A percentile compares a stretch with the other conserved stretches of the same genome.
Evolutionary conservation across 2,113 vertebrate species (phyloP).

Genomic region (Paramisgurnus dabryanus): DNA sequence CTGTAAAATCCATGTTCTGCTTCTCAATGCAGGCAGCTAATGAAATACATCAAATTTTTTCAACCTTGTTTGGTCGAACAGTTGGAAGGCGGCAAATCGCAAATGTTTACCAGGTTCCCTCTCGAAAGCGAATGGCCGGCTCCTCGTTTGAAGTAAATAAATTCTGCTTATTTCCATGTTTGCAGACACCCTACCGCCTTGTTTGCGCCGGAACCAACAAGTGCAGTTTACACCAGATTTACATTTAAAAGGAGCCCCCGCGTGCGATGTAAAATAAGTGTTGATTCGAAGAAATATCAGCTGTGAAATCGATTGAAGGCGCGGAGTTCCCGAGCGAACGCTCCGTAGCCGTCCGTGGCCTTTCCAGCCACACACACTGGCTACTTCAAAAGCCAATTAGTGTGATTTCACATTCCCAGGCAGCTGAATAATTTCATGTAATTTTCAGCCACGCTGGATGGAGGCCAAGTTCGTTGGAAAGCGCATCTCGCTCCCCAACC

Average conservation of each 20-base stretch:
- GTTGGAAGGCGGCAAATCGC: slow-evolving; percentile 46
- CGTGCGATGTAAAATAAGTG: slow-evolving; percentile 60
- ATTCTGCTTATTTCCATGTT: slow-evolving; percentile 52
- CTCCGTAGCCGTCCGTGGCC: slow-evolving; percentile 52
- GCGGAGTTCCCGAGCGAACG: slow-evolving; percentile 42
- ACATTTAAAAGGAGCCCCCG: slow-evolving; percentile 58
- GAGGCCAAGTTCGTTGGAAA: slow-evolving; percentile 85
- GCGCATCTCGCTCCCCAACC: slow-evolving; percentile 62
- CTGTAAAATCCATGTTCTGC: slow-evolving; percentile 45
- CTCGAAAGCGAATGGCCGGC: slow-evolving; percentile 19
- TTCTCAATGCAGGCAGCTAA: slow-evolving; percentile 34
- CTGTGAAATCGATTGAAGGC: slow-evolving; percentile 66
- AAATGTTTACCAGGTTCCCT: slow-evolving; percentile 42
- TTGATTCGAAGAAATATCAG: slow-evolving; percentile 62
- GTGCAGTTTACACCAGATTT: slow-evolving; percentile 61
- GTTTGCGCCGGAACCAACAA: slow-evolving; percentile 55
- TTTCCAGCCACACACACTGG: slow-evolving; percentile 60
- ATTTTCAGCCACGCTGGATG: slow-evolving; percentile 84
- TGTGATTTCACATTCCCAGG: slow-evolving; percentile 87
- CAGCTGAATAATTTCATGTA: slow-evolving; percentile 87
- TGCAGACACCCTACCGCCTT: slow-evolving; percentile 50
- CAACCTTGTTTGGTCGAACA: slow-evolving; percentile 37
- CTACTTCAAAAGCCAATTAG: slow-evolving; percentile 87
- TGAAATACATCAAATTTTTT: slow-evolving; percentile 31
- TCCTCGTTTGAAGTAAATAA: slow-evolving; percentile 56